These are phyloP conservation scores for Elephantulus edwardii DNA, from an alignment of 2,113 vertebrate genomes.

Conservation along the genomic window DNA sequence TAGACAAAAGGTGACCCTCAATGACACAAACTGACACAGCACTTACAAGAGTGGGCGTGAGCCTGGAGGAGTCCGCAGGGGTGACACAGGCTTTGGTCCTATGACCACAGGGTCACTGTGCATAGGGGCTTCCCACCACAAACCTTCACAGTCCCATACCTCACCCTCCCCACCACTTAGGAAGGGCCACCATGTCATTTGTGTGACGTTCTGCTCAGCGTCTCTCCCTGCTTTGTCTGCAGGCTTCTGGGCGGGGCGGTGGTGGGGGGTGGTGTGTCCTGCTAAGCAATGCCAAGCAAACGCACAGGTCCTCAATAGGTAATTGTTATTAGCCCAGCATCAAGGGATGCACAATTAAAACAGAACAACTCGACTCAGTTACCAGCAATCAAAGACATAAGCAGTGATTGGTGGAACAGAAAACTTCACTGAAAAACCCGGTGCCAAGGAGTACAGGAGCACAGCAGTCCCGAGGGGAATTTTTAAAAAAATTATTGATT, in stretches of 20 bases:
- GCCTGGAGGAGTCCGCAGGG: too few species aligned
- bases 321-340: neutral
- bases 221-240: neutral
- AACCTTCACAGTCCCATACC: too few species aligned
- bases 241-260: neutral
- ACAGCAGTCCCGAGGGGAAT: neutral
- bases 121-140: neutral
- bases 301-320: neutral
- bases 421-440: neutral
- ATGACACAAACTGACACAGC: too few species aligned
- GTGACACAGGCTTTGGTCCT: too few species aligned
- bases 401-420: neutral
- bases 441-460: neutral
- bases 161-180: neutral
- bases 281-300: neutral
- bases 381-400: neutral
- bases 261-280: neutral
- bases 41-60: too few species aligned
- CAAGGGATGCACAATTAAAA: neutral
- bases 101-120: too few species aligned
- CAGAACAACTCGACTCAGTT: neutral
- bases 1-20: too few species aligned
- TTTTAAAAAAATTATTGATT: constrained; percentile 41
- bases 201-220: neutral
- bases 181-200: neutral